These are phyloP conservation scores for Argya squamiceps DNA, from an alignment of 2,797 vertebrate genomes.

Conservation along the genomic window DNA sequence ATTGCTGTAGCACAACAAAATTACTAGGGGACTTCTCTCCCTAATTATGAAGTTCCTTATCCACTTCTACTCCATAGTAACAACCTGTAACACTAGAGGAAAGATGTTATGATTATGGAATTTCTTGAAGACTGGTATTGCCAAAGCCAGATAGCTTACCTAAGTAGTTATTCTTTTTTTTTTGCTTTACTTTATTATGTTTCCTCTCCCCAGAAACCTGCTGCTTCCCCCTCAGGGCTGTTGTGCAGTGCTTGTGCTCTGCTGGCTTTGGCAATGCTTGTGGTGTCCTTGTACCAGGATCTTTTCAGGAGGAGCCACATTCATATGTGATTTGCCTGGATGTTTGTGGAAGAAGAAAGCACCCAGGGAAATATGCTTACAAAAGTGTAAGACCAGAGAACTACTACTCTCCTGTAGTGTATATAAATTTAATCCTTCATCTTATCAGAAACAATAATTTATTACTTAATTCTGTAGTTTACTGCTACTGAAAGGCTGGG, in stretches of 20 bases:
- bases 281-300: not conserved
- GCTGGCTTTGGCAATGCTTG: accelerated
- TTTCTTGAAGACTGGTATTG: not conserved
- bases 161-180: not conserved
- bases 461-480: not conserved
- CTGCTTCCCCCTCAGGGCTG: not conserved
- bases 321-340: not conserved
- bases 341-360: not conserved
- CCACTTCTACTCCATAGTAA: not conserved
- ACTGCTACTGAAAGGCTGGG: not conserved
- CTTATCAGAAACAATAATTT: not conserved
- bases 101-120: not conserved
- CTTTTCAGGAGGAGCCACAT: accelerated
- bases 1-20: not conserved
- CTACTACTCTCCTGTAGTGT: not conserved
- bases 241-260: not conserved
- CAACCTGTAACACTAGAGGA: not conserved
- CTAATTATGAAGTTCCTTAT: not conserved
- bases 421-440: not conserved
- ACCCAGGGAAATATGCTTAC: not conserved
- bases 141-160: not conserved
- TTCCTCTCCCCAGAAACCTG: not conserved
- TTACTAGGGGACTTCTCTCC: not conserved
- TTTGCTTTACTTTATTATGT: not conserved
- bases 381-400: not conserved